Percentiles rank a stretch among this genome's conserved stretches.
Evolutionary conservation across 1,140 invertebrate genomes (phyloP).

Genomic region (Drosophila mojavensis): DNA sequence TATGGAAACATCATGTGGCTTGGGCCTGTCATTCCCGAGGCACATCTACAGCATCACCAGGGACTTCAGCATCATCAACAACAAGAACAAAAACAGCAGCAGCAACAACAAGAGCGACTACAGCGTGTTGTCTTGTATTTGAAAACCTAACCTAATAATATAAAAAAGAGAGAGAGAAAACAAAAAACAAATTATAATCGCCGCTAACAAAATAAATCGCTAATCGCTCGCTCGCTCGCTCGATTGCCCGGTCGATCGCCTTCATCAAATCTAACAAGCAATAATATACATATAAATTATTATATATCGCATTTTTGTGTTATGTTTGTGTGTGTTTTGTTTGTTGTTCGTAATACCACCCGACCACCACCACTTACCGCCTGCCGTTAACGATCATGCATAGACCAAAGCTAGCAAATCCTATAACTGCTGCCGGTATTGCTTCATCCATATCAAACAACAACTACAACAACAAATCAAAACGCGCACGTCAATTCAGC

Average conservation of each 20-base stretch:
- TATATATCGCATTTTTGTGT: slow-evolving; percentile 55
- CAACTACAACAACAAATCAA: slow-evolving; percentile 37
- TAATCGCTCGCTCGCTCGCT: slow-evolving; percentile 32
- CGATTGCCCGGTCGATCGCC: slow-evolving; percentile 19
- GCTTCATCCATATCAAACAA: slow-evolving; percentile 79
- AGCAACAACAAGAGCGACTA: slow-evolving; percentile 24
- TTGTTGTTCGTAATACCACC: slow-evolving; percentile 63
- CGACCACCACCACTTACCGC: slow-evolving; percentile 27
- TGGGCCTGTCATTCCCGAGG: slow-evolving; percentile 42
- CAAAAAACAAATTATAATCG: slow-evolving; percentile 26
- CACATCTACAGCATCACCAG: slow-evolving; percentile 29
- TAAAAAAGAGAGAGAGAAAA: not conserved
- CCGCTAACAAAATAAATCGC: slow-evolving; percentile 49
- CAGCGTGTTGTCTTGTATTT: slow-evolving; percentile 41
- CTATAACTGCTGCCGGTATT: slow-evolving; percentile 80
- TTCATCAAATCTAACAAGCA: slow-evolving; percentile 31
- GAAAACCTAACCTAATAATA: slow-evolving; percentile 56
- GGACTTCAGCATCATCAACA: slow-evolving; percentile 26
- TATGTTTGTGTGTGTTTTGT: slow-evolving; percentile 66
- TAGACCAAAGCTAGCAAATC: slow-evolving; percentile 78
- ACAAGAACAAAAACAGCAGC: slow-evolving; percentile 26
- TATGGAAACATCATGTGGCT: slow-evolving; percentile 64
- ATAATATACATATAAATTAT: slow-evolving; percentile 8
- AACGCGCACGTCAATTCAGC: slow-evolving; percentile 45
- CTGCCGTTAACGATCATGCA: slow-evolving; percentile 77